These are phyloP conservation scores for Spea hammondii DNA, from an alignment of 2,797 vertebrate genomes.

Conservation along the genomic window DNA sequence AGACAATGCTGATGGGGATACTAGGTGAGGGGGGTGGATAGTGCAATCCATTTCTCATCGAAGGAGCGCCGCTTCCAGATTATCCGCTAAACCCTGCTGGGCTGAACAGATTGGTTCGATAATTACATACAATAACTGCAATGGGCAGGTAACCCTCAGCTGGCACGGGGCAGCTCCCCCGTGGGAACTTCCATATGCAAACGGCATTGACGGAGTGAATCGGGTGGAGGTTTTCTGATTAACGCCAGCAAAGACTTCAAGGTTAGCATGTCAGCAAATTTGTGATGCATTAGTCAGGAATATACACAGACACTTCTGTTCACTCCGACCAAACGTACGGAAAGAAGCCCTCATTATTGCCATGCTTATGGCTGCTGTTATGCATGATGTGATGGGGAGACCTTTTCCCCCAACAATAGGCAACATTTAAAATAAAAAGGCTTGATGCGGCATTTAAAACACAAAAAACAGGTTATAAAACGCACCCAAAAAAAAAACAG, in stretches of 20 bases:
- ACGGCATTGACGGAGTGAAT: constrained; percentile 76
- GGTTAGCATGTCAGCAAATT: constrained; percentile 85
- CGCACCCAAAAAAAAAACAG: too few species aligned
- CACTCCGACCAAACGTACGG: constrained; percentile 70
- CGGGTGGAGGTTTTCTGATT: constrained; percentile 79
- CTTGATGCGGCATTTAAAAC: too few species aligned
- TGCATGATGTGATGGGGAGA: constrained; percentile 43
- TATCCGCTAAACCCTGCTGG: constrained; percentile 88
- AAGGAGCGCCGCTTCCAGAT: constrained; percentile 91
- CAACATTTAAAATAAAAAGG: too few species aligned
- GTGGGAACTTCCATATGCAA: constrained; percentile 91
- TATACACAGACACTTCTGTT: constrained; percentile 82
- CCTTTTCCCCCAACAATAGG: not conserved
- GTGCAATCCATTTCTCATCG: constrained; percentile 72
- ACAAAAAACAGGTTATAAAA: too few species aligned
- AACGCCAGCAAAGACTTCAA: constrained; percentile 77
- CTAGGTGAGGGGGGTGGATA: constrained; percentile 64
- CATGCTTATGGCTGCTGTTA: constrained; percentile 56
- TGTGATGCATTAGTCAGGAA: constrained; percentile 85
- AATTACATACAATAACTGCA: constrained; percentile 97
- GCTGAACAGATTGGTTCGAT: constrained; percentile 97
- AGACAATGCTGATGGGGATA: constrained; percentile 57
- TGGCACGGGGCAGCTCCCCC: constrained; percentile 85
- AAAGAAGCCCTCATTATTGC: constrained; percentile 62
- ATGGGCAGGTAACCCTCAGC: constrained; percentile 90